Evolutionary conservation across 2,888 invertebrate species (phyloP).

Genomic region (Ormyrus rosae): DNA sequence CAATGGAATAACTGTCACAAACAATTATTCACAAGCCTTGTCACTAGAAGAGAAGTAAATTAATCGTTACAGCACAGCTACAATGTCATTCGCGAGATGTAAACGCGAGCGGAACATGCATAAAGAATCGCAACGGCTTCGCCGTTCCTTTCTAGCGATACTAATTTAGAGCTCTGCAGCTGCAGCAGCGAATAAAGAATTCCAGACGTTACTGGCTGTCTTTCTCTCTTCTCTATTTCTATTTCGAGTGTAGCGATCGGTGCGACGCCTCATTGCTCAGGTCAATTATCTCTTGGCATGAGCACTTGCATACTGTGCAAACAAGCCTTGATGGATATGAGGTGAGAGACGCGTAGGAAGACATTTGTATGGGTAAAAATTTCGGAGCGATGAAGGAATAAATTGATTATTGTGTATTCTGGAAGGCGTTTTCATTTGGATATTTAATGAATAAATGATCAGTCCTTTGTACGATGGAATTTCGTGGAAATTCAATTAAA

Average conservation of each 20-base stretch:
- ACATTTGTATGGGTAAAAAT: too few relatives aligned
- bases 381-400: too few relatives aligned
- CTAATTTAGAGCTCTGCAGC: slow-evolving; percentile 40
- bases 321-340: too few relatives aligned
- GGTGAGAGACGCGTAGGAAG: too few relatives aligned
- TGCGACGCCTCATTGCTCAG: slow-evolving; percentile 20
- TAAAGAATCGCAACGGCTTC: slow-evolving; percentile 29
- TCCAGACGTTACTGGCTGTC: slow-evolving; percentile 8
- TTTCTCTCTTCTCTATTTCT: slow-evolving; percentile 6
- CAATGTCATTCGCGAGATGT: slow-evolving; percentile 1
- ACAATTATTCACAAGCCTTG: too few relatives aligned
- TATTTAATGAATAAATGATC: too few relatives aligned
- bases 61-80: neutral
- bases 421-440: too few relatives aligned
- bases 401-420: too few relatives aligned
- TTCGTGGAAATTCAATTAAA: too few relatives aligned
- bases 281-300: slow-evolving; percentile 30
- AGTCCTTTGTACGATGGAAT: too few relatives aligned
- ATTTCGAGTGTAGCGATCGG: slow-evolving; percentile 37
- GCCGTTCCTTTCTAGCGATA: slow-evolving; percentile 12
- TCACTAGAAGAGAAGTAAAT: neutral
- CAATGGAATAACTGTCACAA: too few relatives aligned
- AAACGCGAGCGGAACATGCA: slow-evolving; percentile 25
- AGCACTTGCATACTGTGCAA: neutral
- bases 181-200: slow-evolving; percentile 30